Evolutionary conservation across 2,113 vertebrate genomes (phyloP), one percentile per base, ranked within the genome.

Genomic region (Lipotes vexillifer): DNA sequence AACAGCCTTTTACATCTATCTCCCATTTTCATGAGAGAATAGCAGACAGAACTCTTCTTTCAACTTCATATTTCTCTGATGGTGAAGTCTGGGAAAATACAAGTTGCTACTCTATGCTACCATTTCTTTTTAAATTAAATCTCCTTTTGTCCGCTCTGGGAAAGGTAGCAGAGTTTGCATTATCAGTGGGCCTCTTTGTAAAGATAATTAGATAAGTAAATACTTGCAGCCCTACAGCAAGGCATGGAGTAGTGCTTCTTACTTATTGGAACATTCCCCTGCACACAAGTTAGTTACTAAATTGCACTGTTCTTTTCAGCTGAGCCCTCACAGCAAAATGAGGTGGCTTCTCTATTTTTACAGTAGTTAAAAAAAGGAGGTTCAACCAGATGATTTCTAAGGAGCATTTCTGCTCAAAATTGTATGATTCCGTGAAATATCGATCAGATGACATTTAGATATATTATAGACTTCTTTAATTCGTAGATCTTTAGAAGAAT

Each of bases 131-230:
- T 36, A 81, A 78, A 44, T 72, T 88, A 83, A 66, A 71, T 63
- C 33, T 93, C n/a, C 68, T 84, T 95, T 88, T 87, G 25, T 87
- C 41, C 59, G 49, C 9, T 55, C 52, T 57, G 74, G 59, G 80
- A 93, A 83, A 85, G 57, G 77, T 65, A 63, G 52, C 23, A 52
- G 33, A 36, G 46, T 95, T 84, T 95, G 36, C 21, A 44, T 83
- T 63, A 87, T 84, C 55, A 14, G n/a, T 46, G 52, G 83, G 57
- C 80, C 38, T 17, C 69, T 88, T 88, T 61, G 80, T n/a, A 90
- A 59, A 92, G 86, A 97, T 96, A 87, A 96, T 97, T 77, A 92
- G 69, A 69, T 94, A 92, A 97, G 94, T 85, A 97, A 97, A 96
- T 74, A 95, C 59, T 93, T 92, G 49, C 68, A 46, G 44, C n/a